These are phyloP conservation scores for Leptinotarsa lineolata DNA, from an alignment of 1,140 invertebrate species.

Conservation along the genomic window DNA sequence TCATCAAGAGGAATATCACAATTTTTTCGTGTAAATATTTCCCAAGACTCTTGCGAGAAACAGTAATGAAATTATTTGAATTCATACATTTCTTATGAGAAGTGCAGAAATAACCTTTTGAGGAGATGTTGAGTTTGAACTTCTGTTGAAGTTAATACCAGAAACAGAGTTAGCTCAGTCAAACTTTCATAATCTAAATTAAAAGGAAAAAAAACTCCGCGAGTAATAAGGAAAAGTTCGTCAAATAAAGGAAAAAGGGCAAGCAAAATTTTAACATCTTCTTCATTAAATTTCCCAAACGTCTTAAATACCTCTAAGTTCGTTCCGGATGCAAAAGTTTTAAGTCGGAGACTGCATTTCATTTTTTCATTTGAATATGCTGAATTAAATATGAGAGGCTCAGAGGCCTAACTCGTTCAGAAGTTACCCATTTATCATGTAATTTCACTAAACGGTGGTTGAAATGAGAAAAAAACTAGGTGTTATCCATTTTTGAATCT, in stretches of 20 bases:
- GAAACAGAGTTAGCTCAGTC: not conserved
- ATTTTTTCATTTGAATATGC: not conserved
- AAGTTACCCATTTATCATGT: not conserved
- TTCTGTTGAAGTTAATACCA: not conserved
- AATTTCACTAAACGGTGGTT: not conserved
- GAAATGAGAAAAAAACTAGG: not conserved
- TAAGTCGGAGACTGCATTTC: not conserved
- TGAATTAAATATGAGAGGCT: not conserved
- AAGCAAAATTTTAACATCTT: not conserved
- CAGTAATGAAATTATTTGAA: too few species aligned
- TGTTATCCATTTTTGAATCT: too few species aligned
- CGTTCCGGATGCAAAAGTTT: not conserved
- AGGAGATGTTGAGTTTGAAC: not conserved
- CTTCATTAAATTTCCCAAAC: constrained; percentile 3
- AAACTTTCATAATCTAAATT: not conserved
- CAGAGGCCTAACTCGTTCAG: not conserved
- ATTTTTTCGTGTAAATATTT: too few species aligned
- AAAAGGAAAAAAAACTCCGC: not conserved
- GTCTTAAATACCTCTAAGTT: not conserved
- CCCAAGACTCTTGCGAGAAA: too few species aligned
- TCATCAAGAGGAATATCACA: too few species aligned
- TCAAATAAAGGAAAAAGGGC: not conserved
- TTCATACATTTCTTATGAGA: not conserved
- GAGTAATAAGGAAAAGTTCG: constrained; percentile 2
- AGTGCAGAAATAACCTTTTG: not conserved